A percentile compares a stretch with the other conserved stretches of the same genome.
These are phyloP conservation scores for Cichlasoma orientale DNA, from an alignment of 2,797 vertebrate genomes.

Conservation along the genomic window DNA sequence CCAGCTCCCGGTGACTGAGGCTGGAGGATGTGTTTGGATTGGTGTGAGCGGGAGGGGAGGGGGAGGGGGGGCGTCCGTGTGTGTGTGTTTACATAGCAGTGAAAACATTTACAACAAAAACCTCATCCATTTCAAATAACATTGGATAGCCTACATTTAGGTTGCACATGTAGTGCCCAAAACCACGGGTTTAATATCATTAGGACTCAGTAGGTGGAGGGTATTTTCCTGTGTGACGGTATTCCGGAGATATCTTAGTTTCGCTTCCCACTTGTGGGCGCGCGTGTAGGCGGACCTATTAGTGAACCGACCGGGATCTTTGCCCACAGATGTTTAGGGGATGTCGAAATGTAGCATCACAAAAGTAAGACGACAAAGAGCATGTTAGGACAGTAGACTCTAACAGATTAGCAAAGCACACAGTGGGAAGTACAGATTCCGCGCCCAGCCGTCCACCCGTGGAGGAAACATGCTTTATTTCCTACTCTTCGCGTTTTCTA, in stretches of 20 bases:
- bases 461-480: not conserved
- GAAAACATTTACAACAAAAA: not conserved
- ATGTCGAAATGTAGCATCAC: not conserved
- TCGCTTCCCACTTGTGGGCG: not conserved
- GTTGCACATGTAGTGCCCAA: not conserved
- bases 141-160: too few relatives aligned
- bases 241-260: not conserved
- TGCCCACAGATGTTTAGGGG: not conserved
- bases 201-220: not conserved
- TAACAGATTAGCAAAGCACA: not conserved
- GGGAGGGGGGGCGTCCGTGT: accelerated
- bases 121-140: not conserved
- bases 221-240: not conserved
- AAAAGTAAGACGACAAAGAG: not conserved
- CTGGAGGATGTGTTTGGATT: conserved; percentile 41
- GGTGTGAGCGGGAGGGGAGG: conserved; percentile 26
- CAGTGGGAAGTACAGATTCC: not conserved
- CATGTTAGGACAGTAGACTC: not conserved
- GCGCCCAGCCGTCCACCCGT: not conserved
- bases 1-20: conserved; percentile 12
- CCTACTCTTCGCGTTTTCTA: not conserved
- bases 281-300: too few relatives aligned
- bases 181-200: not conserved
- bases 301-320: not conserved
- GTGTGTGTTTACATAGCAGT: not conserved